A percentile compares a stretch with the other conserved stretches of the same genome.
Evolutionary conservation across 2,113 vertebrate genomes (phyloP).

Genomic region (Peromyscus leucopus): DNA sequence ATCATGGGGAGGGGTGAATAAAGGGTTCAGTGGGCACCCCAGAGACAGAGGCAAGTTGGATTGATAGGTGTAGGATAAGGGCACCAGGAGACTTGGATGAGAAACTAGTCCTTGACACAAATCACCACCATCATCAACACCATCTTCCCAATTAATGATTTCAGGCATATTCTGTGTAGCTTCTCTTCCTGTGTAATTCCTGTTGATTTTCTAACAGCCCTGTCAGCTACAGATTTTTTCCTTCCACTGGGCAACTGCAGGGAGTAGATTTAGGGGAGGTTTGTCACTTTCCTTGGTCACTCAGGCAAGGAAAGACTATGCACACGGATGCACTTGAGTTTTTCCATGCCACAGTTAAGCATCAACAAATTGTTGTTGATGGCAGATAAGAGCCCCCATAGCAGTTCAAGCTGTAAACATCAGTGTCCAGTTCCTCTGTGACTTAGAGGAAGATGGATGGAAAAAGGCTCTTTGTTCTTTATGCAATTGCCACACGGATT

Average conservation of each 20-base stretch:
- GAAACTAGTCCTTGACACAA: background rate
- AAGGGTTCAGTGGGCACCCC: background rate
- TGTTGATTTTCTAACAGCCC: background rate
- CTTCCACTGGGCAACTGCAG: background rate
- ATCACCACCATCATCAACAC: background rate
- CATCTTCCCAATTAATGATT: background rate
- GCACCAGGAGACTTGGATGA: background rate
- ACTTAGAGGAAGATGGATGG: background rate
- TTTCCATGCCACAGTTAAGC: accelerated
- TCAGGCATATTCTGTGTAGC: background rate
- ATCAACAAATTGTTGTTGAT: background rate
- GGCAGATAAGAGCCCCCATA: background rate
- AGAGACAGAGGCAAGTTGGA: background rate
- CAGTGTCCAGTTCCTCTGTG: background rate
- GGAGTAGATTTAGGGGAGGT: background rate
- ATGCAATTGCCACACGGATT: background rate
- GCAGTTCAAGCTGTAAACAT: background rate
- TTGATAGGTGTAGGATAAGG: background rate
- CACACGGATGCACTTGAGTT: background rate
- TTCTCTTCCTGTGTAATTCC: background rate
- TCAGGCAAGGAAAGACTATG: background rate
- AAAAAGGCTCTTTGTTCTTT: background rate
- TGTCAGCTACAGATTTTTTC: background rate
- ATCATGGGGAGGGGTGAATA: accelerated
- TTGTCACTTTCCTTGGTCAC: too few species aligned